These are phyloP conservation scores for Dicaeum eximium DNA, from an alignment of 2,113 vertebrate species.

Conservation along the genomic window DNA sequence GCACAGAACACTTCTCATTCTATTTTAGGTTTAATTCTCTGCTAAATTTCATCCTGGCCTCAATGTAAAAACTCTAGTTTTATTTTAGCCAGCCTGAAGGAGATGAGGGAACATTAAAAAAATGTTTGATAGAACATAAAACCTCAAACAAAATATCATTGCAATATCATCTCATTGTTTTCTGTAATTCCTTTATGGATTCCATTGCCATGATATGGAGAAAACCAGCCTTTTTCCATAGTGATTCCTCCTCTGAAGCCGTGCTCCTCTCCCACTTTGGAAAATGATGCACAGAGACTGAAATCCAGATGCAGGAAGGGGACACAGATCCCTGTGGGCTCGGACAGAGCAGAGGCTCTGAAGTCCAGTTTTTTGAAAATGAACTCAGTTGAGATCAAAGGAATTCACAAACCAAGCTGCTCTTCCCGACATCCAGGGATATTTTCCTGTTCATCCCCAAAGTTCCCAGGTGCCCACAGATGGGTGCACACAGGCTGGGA, in stretches of 20 bases:
- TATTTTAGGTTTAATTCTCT: neutral
- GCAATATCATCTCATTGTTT: neutral
- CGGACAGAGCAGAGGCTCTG: neutral
- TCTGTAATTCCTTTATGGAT: neutral
- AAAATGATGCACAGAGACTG: neutral
- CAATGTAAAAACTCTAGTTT: neutral
- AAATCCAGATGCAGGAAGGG: neutral
- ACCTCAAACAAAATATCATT: neutral
- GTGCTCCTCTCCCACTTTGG: neutral
- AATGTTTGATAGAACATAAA: neutral
- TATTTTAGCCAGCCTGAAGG: neutral
- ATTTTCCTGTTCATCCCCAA: neutral
- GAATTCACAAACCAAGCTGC: neutral
- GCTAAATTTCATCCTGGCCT: neutral
- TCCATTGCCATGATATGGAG: neutral
- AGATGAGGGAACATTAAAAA: neutral
- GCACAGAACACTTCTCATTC: neutral
- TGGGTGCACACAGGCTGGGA: neutral
- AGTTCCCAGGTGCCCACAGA: neutral
- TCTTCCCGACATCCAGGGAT: neutral
- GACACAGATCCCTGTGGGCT: accelerated
- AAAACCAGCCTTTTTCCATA: neutral
- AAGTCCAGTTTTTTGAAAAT: neutral
- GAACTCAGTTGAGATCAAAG: neutral
- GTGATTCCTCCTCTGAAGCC: neutral